phyloP scores from a whole-genome alignment of 2,888 invertebrate species.

The Entomobrya proxima region DNA sequence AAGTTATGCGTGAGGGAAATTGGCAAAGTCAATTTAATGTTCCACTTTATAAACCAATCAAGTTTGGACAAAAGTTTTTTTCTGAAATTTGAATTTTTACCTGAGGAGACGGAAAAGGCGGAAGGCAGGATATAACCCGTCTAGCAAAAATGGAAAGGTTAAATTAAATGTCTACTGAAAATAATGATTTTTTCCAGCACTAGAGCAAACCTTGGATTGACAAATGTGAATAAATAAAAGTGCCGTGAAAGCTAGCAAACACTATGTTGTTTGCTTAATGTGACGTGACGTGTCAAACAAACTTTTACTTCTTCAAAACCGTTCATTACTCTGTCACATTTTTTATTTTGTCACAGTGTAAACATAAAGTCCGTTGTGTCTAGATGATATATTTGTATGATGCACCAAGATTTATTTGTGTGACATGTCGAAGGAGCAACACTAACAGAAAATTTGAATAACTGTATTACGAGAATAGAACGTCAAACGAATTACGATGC shows the following conservation, averaged over 20 bases:
- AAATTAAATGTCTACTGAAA: conserved; percentile 58
- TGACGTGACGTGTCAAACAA: conserved; percentile 67
- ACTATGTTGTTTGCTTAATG: conserved; percentile 53
- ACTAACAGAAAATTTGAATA: conserved; percentile 34
- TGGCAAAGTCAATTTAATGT: too few relatives aligned
- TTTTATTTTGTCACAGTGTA: not conserved
- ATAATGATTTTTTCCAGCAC: conserved; percentile 8
- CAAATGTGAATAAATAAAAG: conserved; percentile 20
- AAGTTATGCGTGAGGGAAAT: too few relatives aligned
- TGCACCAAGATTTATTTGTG: too few relatives aligned
- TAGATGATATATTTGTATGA: too few relatives aligned
- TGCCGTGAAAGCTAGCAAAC: not conserved
- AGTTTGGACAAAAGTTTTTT: too few relatives aligned
- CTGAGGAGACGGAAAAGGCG: not conserved
- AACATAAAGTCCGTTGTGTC: not conserved
- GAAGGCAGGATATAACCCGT: not conserved
- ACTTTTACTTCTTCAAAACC: conserved; percentile 44
- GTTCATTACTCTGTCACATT: conserved; percentile 44
- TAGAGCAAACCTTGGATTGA: not conserved
- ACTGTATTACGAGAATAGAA: conserved; percentile 20
- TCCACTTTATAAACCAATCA: too few relatives aligned
- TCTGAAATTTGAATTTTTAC: too few relatives aligned
- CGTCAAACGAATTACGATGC: not conserved
- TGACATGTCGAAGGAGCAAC: not conserved
- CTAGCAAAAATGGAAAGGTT: conserved; percentile 5